Evolutionary conservation across 2,888 invertebrate genomes (phyloP).

Genomic region (Odontocerum albicorne): DNA sequence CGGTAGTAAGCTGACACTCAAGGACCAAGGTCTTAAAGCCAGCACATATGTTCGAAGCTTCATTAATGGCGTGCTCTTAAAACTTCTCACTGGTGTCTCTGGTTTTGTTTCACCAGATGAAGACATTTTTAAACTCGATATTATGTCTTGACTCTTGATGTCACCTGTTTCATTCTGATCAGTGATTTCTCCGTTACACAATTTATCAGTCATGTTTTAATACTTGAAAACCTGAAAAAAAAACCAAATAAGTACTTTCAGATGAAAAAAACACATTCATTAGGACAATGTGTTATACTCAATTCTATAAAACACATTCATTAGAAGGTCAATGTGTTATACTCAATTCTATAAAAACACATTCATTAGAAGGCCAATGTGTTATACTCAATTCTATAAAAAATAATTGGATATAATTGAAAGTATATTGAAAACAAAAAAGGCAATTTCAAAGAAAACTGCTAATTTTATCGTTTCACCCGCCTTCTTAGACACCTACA

Average conservation of each 20-base stretch:
- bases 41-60: slow-evolving; percentile 86
- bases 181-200: slow-evolving; percentile 23
- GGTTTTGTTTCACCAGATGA: neutral
- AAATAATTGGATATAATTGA: no score
- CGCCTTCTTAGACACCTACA: no score
- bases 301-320: no score
- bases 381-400: no score
- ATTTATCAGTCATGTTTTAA: slow-evolving; percentile 20
- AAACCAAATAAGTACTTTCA: neutral
- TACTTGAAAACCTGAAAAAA: slow-evolving; percentile 13
- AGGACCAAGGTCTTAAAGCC: slow-evolving; percentile 91
- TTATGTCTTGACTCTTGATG: neutral
- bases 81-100: slow-evolving; percentile 38
- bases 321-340: no score
- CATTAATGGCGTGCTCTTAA: slow-evolving; percentile 64
- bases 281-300: neutral
- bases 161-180: slow-evolving; percentile 6
- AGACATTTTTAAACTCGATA: neutral
- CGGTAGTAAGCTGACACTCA: slow-evolving; percentile 89
- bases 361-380: no score
- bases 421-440: no score
- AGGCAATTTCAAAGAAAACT: no score
- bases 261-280: neutral
- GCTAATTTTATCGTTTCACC: no score
- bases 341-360: no score